Evolutionary conservation across 2,888 invertebrate genomes (phyloP), one percentile per base, ranked within the genome.

Genomic region (Ectropis crepuscularia): DNA sequence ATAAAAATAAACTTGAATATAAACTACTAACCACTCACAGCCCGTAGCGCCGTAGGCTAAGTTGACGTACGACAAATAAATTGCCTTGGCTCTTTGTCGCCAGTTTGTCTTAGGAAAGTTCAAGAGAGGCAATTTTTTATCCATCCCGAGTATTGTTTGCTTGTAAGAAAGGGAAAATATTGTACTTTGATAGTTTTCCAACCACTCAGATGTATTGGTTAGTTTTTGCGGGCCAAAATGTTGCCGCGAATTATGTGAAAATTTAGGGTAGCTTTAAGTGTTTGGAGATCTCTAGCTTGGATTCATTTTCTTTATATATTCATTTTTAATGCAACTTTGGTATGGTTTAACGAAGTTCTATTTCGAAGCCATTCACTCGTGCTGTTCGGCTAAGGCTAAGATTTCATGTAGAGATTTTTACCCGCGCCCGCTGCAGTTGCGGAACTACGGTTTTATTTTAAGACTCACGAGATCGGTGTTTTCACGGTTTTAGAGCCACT

Each of bases 41-140:
- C 64, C 73, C 71, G 38, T 16, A 8, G 28, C 62, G 61, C 69
- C 73, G 77, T 71, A 72, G 71, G 69, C 69, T 77, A 82, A 80
- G 76, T 79, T 83, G 85, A 86, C 82, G 78, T 81, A 84, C 76
- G 76, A 72, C 76, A 80, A 83, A 85, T 83, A 87, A 85, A 86
- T 86, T 82, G 84, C 81, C 43, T 81, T 78, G 72, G 74, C 77
- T 74, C 76, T 74, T 74, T 75, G 74, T 75, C 72, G 74, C 70
- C 71, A 80, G 78, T 84, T 81, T 82, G 80, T 75, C 68, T 72
- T 66, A 57, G 48, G 49, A 69, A 71, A 71, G 61, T 74, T 76
- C 72, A 66, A 68, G 70, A 66, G 47, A 63, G 63, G 67, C 70
- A 73, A 70, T 78, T 75, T 76, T 80, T 79, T 75, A 79, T 75